These are phyloP conservation scores for Sylvia atricapilla DNA, from an alignment of 2,113 vertebrate species.

Conservation along the genomic window DNA sequence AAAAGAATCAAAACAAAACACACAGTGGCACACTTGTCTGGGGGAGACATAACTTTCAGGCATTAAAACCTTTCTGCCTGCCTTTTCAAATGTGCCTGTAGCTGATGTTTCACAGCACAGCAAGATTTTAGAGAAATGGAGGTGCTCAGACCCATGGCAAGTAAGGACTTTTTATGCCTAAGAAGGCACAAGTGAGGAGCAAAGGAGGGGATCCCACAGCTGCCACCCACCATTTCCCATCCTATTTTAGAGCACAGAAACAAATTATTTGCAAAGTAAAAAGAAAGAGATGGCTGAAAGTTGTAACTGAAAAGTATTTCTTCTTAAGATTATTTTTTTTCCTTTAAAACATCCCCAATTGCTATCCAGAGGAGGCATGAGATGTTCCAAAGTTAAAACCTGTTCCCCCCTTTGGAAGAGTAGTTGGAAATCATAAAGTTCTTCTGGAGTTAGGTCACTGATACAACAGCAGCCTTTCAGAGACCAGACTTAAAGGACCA, in stretches of 20 bases:
- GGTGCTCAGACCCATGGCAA: neutral
- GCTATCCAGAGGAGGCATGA: neutral
- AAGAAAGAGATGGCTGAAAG: neutral
- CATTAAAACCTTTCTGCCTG: neutral
- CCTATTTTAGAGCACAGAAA: neutral
- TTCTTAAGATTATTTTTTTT: neutral
- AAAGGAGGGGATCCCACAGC: neutral
- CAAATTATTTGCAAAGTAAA: fast-evolving
- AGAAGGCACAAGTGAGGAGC: neutral
- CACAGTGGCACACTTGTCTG: neutral
- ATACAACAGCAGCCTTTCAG: neutral
- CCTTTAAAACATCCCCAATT: neutral
- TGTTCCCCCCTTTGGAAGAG: neutral
- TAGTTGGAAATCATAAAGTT: neutral
- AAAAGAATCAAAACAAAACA: neutral
- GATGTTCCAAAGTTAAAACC: neutral
- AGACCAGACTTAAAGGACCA: neutral
- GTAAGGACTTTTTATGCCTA: neutral
- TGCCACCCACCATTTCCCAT: neutral
- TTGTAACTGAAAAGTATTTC: neutral
- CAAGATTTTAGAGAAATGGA: neutral
- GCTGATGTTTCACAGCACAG: neutral
- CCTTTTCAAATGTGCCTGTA: neutral
- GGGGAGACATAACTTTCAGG: neutral
- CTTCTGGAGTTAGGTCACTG: neutral